A percentile compares a stretch with the other conserved stretches of the same genome.
Evolutionary conservation across 1,140 invertebrate species (phyloP).

Genomic region (Formica selysi): DNA sequence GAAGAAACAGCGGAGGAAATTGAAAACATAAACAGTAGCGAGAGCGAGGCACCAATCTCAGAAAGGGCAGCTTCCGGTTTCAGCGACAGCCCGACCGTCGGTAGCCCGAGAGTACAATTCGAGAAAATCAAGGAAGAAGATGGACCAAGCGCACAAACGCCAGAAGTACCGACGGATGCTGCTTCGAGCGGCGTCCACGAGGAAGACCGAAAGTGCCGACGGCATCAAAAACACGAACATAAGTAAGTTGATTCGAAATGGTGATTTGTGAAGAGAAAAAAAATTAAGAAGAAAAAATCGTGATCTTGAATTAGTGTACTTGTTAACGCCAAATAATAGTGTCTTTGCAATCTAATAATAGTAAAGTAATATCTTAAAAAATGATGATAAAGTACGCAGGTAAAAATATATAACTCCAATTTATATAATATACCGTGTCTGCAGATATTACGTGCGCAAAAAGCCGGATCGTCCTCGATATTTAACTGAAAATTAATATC

Average conservation of each 20-base stretch:
- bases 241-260: constrained; percentile 78
- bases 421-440: constrained; percentile 14
- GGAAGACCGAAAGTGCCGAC: constrained; percentile 80
- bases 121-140: constrained; percentile 83
- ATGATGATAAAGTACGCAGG: neutral
- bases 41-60: constrained; percentile 85
- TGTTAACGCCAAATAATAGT: neutral
- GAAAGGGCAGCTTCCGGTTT: constrained; percentile 84
- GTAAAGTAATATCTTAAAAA: neutral
- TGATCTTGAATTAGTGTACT: neutral
- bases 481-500: constrained; percentile 47
- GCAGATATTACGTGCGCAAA: constrained; percentile 1
- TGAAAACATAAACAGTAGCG: constrained; percentile 75
- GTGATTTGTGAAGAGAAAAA: neutral
- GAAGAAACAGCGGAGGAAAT: constrained; percentile 68
- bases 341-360: neutral
- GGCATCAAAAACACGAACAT: constrained; percentile 85
- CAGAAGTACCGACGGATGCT: neutral
- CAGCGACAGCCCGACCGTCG: constrained; percentile 78
- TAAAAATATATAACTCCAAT: neutral
- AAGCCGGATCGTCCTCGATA: constrained; percentile 17
- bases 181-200: constrained; percentile 47
- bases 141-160: neutral
- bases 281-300: neutral
- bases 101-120: constrained; percentile 85